Percentiles rank a stretch among this genome's conserved stretches.
These are phyloP conservation scores for Ennomos fuscantarius DNA, from an alignment of 2,888 invertebrate species.

Conservation along the genomic window DNA sequence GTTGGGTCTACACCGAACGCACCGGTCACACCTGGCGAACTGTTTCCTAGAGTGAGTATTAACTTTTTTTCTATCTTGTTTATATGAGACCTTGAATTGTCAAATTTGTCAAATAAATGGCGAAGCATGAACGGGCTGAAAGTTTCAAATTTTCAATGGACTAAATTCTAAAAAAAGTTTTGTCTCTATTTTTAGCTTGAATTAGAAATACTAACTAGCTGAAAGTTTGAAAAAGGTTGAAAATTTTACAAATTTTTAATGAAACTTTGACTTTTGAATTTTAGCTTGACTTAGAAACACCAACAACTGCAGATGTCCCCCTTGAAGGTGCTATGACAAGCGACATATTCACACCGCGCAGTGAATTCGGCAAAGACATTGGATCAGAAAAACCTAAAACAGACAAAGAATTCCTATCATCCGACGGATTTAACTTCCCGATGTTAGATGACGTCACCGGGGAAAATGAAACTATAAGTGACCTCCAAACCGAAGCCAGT, in stretches of 20 bases:
- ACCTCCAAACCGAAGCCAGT: slow-evolving; percentile 47
- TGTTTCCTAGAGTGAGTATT: slow-evolving; percentile 68
- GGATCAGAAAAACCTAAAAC: slow-evolving; percentile 52
- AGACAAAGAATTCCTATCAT: slow-evolving; percentile 63
- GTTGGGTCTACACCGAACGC: slow-evolving; percentile 57
- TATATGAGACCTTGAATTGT: no score
- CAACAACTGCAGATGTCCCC: slow-evolving; percentile 78
- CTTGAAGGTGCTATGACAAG: slow-evolving; percentile 63
- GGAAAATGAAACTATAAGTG: slow-evolving; percentile 55
- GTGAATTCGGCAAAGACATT: slow-evolving; percentile 60
- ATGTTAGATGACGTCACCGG: slow-evolving; percentile 66
- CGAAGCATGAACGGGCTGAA: no score
- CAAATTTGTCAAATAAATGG: no score
- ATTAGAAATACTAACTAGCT: slow-evolving; percentile 81
- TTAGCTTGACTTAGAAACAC: slow-evolving; percentile 80
- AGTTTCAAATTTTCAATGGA: no score
- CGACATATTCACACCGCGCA: slow-evolving; percentile 67
- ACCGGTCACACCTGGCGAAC: slow-evolving; percentile 73
- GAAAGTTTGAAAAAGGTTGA: no score
- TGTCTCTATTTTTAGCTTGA: slow-evolving; percentile 61
- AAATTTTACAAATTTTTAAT: no score
- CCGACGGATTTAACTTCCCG: slow-evolving; percentile 75
- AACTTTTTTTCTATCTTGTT: no score
- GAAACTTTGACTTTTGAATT: slow-evolving; percentile 43
- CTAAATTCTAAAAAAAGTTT: no score